These are phyloP conservation scores for Oreotrochilus melanogaster DNA, from an alignment of 2,113 vertebrate genomes.

Conservation along the genomic window DNA sequence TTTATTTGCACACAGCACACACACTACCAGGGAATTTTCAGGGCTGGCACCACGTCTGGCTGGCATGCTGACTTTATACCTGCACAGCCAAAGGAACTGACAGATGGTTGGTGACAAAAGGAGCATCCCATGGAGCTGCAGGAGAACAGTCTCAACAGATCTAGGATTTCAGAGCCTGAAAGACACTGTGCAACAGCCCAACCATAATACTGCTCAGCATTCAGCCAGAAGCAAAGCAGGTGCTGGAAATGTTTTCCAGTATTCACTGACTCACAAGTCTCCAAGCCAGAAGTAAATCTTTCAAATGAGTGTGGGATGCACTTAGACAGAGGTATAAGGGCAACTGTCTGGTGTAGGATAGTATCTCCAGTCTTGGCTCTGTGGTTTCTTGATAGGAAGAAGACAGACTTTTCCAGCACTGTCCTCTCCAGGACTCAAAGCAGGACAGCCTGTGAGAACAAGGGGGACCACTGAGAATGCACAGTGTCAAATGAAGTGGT, in stretches of 20 bases:
- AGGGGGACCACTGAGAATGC: not conserved
- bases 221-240: conserved; percentile 49
- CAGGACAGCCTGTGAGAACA: not conserved
- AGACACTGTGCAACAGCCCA: not conserved
- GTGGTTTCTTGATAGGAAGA: not conserved
- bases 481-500: not conserved
- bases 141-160: not conserved
- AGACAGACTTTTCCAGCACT: not conserved
- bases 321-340: not conserved
- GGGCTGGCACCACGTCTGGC: not conserved
- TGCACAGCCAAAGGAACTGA: not conserved
- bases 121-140: not conserved
- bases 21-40: not conserved
- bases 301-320: not conserved
- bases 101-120: conserved; percentile 40
- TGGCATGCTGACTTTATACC: conserved; percentile 12
- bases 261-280: conserved; percentile 1
- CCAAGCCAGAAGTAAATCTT: not conserved
- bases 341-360: not conserved
- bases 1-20: conserved; percentile 16
- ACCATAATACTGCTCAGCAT: not conserved
- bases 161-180: not conserved
- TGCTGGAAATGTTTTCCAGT: conserved; percentile 22
- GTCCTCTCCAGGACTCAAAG: not conserved
- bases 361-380: not conserved